Base-by-base conservation (phyloP, 2,797 vertebrate species). In the Pseudomugil tenellus region DNA sequence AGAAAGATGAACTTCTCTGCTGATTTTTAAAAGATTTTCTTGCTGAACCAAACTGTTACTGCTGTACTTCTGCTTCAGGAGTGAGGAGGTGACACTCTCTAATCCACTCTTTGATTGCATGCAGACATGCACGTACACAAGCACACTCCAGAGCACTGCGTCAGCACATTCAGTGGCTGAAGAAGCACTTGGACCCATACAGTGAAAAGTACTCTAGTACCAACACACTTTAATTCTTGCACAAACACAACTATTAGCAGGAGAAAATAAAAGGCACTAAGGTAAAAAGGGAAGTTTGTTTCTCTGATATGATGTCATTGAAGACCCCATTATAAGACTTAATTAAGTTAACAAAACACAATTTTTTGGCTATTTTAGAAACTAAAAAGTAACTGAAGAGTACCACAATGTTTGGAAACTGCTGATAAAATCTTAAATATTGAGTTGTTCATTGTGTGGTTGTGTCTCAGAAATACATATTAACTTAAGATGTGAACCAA, bases 21-120 rank as follows among this genome's bases (percentile, higher is more conserved):
- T 39, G 37, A 39, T 39, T 1, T 39, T 12, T 39, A 39, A 1
- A 39, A n/a, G 17, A 9, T 43, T n/a, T 43, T 43, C 41, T 16
- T n/a, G 41, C 23, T 26, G 43, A 1, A 3, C 28, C 29, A 17
- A n/a, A 43, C 1, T n/a, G 34, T 39, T 54, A 39, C 9, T 10
- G 23, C 29, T 56, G 5, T 54, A 23, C 48, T 48, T 41, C 3
- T 14, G 12, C 48, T 26, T 11, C 61, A 56, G 3, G 66, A 35
- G 65, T 72, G 29, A 72, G 13, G 11, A 73, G 61, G 28, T 65
- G 19, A 29, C 23, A 28, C 16, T 11, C 19, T 53, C 43, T 46
- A 13, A 37, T 26, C 12, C 14, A 32, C 12, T 49, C 3, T 68
- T 17, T 63, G 34, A 21, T 13, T 29, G 31, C 19, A 54, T 49